Percentiles rank a stretch among this genome's conserved stretches.
Evolutionary conservation across 2,797 vertebrate genomes (phyloP).

Genomic region (Eospalax fontanierii): DNA sequence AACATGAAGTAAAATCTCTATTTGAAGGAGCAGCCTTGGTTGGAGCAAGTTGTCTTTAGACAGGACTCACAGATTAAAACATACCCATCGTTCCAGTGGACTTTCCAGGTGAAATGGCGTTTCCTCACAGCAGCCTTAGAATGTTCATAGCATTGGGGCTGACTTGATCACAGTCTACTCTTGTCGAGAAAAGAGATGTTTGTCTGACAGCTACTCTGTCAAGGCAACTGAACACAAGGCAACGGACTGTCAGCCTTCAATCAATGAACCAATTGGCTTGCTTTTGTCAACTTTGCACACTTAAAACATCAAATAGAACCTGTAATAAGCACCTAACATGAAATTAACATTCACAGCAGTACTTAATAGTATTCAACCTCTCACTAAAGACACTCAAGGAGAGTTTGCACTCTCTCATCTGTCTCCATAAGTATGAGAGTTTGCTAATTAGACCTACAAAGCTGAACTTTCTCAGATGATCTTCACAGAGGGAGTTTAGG

Average conservation of each 20-base stretch:
- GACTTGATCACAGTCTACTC: neutral
- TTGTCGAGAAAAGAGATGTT: neutral
- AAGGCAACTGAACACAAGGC: neutral
- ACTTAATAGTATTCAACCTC: neutral
- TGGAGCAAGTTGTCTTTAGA: neutral
- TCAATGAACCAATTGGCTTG: neutral
- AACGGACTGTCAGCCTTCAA: too few relatives aligned
- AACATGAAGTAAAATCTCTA: neutral
- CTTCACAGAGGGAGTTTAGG: neutral
- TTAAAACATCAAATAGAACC: neutral
- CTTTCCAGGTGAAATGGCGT: neutral
- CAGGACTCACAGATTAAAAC: neutral
- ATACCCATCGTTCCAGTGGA: too few relatives aligned
- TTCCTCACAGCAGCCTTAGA: neutral
- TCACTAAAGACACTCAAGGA: rapidly evolving
- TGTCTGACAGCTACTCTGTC: too few relatives aligned
- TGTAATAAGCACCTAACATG: neutral
- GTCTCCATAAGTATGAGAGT: neutral
- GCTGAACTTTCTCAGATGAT: neutral
- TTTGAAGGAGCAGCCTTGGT: too few relatives aligned
- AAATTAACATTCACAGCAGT: neutral
- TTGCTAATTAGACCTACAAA: neutral
- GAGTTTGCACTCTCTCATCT: neutral
- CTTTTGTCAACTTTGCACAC: neutral
- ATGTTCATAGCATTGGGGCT: neutral